phyloP scores from a whole-genome alignment of 2,113 vertebrate species.

The Ammospiza caudacuta region DNA sequence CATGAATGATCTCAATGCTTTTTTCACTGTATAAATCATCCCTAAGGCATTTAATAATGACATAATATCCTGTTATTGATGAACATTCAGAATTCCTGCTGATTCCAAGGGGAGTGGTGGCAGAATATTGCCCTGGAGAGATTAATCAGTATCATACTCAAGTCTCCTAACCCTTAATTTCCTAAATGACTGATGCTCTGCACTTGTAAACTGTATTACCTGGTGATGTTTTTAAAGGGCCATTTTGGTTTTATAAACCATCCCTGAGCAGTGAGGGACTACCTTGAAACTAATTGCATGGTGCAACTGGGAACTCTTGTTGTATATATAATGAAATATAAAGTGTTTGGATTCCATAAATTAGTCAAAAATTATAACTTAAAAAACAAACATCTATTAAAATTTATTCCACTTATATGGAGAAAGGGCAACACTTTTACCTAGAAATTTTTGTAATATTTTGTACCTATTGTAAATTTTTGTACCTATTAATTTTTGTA shows the following conservation, averaged over 20 bases:
- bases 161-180: not conserved
- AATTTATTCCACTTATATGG: not conserved
- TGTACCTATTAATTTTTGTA: not conserved
- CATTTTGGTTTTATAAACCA: constrained; percentile 17
- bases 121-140: not conserved
- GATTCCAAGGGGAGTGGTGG: not conserved
- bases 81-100: not conserved
- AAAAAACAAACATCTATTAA: not conserved
- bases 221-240: constrained; percentile 18
- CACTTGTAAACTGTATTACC: not conserved
- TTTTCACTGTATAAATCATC: not conserved
- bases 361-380: not conserved
- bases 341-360: constrained; percentile 2
- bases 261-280: not conserved
- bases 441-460: not conserved
- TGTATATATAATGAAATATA: not conserved
- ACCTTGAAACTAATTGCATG: constrained; percentile 5
- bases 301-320: not conserved
- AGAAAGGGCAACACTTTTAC: not conserved
- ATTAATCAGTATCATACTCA: not conserved
- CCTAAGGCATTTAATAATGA: not conserved
- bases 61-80: not conserved
- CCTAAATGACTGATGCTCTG: not conserved
- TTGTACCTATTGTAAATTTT: too few relatives aligned
- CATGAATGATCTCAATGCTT: not conserved